Evolutionary conservation across 1,140 invertebrate species (phyloP), one percentile per base, ranked within the genome.

Genomic region (Grapholita molesta): DNA sequence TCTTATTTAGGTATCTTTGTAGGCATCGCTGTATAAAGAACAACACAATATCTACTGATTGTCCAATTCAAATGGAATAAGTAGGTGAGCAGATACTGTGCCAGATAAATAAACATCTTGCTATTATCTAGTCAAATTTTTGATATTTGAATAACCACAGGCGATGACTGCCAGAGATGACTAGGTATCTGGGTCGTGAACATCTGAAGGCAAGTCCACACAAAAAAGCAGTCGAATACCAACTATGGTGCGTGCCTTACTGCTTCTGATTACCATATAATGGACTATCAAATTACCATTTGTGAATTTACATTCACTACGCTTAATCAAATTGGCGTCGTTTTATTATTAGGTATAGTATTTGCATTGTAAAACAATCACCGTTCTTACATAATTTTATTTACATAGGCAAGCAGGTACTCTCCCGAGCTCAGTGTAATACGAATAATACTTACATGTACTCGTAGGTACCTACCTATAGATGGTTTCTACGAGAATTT

Each of bases 211-310:
- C n/a, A 61, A 28, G 28, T 61, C 55, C 24, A 25, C 4, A 55
- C 23, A 28, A 61, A 65, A 48, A 52, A 65, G 52, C 61, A 53
- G 64, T 52, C 53, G 7, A 38, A 30, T 12, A 21, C 68, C 67
- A 71, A 65, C 42, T 48, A 55, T 77, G 72, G 77, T 75, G 68
- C 53, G 73, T 73, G 75, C 72, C 72, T 69, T 77, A 80, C 74
- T 70, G 73, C 72, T 68, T 72, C 71, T 69, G 79, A 84, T 84
- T 80, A 79, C 70, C 76, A 77, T 80, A 78, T 80, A 81, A 79
- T 79, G 70, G 73, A 74, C 70, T 72, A 75, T 80, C 68, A 77
- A 67, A 84, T 84, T 80, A 79, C 74, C 77, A 79, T 80, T 77
- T 71, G 66, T 65, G 55, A 72, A 69, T 76, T 72, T 70, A 73